phyloP scores from a whole-genome alignment of 2,113 vertebrate species.

The Prionailurus bengalensis region DNA sequence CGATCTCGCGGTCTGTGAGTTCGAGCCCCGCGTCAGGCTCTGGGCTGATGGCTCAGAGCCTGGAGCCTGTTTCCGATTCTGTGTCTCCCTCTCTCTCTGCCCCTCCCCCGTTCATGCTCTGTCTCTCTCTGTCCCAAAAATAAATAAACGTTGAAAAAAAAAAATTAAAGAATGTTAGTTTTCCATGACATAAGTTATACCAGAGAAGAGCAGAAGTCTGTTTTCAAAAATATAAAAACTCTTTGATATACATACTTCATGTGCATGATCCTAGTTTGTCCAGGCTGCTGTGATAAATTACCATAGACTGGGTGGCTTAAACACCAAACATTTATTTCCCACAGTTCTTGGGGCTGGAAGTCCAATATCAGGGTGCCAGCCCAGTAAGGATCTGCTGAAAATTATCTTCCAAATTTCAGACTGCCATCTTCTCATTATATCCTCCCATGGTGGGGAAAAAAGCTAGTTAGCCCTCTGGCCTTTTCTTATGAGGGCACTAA shows the following conservation, averaged over 20 bases:
- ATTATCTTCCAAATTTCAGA: neutral
- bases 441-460: neutral
- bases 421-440: neutral
- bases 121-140: no score
- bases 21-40: no score
- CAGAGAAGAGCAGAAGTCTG: neutral
- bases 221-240: slow-evolving; percentile 16
- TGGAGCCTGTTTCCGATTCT: no score
- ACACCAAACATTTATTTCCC: neutral
- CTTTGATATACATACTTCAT: neutral
- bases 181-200: neutral
- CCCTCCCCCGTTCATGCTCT: no score
- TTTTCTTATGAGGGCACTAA: neutral
- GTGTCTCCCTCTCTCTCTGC: no score
- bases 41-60: no score
- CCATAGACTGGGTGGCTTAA: neutral
- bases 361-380: neutral
- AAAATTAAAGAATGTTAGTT: neutral
- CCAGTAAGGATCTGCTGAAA: neutral
- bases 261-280: neutral
- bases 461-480: neutral
- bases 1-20: no score
- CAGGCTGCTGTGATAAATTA: neutral
- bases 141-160: no score
- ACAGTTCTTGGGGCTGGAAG: neutral